Evolutionary conservation across 1,140 invertebrate genomes (phyloP), one percentile per base, ranked within the genome.

Genomic region (Phymastichus coffea): DNA sequence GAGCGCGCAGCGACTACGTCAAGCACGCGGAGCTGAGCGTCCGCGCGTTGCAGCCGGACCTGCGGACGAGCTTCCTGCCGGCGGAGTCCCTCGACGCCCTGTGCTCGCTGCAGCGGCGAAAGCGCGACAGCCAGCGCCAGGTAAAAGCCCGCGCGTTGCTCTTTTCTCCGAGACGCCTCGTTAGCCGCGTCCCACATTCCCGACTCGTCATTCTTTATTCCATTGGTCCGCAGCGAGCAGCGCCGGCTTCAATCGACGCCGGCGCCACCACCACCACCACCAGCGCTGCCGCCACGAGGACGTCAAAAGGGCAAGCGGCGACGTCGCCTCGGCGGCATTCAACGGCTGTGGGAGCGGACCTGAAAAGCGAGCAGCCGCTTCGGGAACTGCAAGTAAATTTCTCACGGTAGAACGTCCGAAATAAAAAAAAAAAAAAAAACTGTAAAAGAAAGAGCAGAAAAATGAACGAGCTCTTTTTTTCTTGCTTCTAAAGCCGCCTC

Each of bases 61-160:
- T 67, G 53, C 70, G 73, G 59, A 76, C 73, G 6, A 77, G 66
- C 62, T 79, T 73, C 55, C 65, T 71, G 9, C 67, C 75, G 7
- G 35, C 60, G 15, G 62, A 71, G 6, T 38, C 10, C 43, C 61
- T 53, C 60, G 48, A 51, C 49, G n/a, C n/a, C n/a, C n/a, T n/a
- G n/a, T n/a, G n/a, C n/a, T n/a, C 28, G 28, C 12, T 33, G 28
- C 6, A 33, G 28, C n/a, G n/a, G n/a, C n/a, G n/a, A n/a, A n/a
- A n/a, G n/a, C n/a, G n/a, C n/a, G n/a, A n/a, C n/a, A n/a, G n/a
- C n/a, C n/a, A n/a, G n/a, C n/a, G n/a, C n/a, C n/a, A n/a, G n/a
- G n/a, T n/a, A n/a, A n/a, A n/a, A n/a, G n/a, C n/a, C n/a, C n/a
- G n/a, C n/a, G n/a, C n/a, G n/a, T n/a, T n/a, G n/a, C n/a, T n/a